A percentile compares a stretch with the other conserved stretches of the same genome.
These are phyloP conservation scores for Graptemys geographica DNA, from an alignment of 2,797 vertebrate species.

Conservation along the genomic window DNA sequence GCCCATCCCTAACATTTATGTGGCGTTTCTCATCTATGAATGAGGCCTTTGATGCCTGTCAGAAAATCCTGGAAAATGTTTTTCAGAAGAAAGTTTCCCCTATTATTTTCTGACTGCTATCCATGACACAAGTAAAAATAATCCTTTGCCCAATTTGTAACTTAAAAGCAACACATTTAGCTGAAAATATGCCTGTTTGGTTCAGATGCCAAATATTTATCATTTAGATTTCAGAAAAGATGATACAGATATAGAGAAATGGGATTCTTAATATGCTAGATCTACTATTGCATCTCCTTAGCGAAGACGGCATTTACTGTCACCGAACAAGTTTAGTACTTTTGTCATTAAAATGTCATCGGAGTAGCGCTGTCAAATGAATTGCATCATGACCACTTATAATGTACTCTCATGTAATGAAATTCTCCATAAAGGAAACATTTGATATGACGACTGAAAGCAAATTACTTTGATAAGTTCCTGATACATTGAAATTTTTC, in stretches of 20 bases:
- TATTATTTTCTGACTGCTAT: not conserved
- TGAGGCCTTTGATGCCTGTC: not conserved
- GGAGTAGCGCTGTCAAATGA: conserved; percentile 29
- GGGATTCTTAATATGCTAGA: conserved; percentile 3
- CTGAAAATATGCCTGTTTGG: conserved; percentile 29
- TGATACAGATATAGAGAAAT: not conserved
- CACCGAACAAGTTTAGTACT: conserved; percentile 26
- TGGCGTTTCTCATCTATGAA: not conserved
- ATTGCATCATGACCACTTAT: conserved; percentile 17
- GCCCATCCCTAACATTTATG: not conserved
- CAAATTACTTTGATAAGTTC: conserved; percentile 20
- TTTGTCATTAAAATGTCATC: conserved; percentile 34
- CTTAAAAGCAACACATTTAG: not conserved
- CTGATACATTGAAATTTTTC: not conserved
- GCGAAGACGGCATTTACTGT: conserved; percentile 26
- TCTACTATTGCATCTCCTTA: conserved; percentile 7
- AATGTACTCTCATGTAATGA: not conserved
- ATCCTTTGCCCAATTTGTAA: not conserved
- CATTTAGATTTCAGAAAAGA: conserved; percentile 2
- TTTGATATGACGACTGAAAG: conserved; percentile 46
- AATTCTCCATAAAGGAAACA: conserved; percentile 52
- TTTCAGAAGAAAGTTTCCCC: conserved; percentile 33
- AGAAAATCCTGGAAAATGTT: not conserved
- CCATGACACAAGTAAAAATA: not conserved
- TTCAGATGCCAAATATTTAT: conserved; percentile 25